Conservation (phyloP, 2,888 invertebrate genomes). For the Cylloceria caligata region DNA sequence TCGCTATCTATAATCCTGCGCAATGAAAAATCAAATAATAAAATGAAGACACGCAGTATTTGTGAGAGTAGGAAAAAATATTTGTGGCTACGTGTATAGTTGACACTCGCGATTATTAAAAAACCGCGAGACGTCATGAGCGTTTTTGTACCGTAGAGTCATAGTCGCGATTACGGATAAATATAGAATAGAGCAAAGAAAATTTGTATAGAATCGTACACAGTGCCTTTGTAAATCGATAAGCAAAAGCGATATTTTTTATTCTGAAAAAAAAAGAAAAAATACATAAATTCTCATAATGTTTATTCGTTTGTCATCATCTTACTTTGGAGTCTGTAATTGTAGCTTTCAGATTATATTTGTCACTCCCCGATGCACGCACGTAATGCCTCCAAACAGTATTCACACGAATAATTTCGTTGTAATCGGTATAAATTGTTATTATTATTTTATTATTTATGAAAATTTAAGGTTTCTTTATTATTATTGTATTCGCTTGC, state of each 20-base stretch:
- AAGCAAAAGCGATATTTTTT: constrained; percentile 69
- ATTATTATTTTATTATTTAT: constrained; percentile 55
- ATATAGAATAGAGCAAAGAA: constrained; percentile 23
- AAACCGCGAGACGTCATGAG: constrained; percentile 37
- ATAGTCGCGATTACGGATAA: constrained; percentile 38
- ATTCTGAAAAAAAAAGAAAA: constrained; percentile 43
- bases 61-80: constrained; percentile 26
- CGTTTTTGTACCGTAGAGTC: constrained; percentile 52
- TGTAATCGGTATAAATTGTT: constrained; percentile 35
- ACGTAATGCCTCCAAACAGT: constrained; percentile 58
- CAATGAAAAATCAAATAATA: constrained; percentile 8
- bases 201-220: constrained; percentile 70
- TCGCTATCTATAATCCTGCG: constrained; percentile 50
- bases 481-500: constrained; percentile 11
- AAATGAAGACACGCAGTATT: constrained; percentile 40
- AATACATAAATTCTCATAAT: constrained; percentile 4
- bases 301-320: neutral
- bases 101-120: constrained; percentile 36
- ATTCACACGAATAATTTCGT: constrained; percentile 61
- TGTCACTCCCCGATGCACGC: constrained; percentile 26
- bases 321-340: constrained; percentile 24
- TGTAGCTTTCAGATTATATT: constrained; percentile 17
- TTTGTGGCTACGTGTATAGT: constrained; percentile 28
- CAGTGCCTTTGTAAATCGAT: constrained; percentile 74
- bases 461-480: constrained; percentile 47